phyloP scores from a whole-genome alignment of 2,797 vertebrate species.

The Naso thynnoides region DNA sequence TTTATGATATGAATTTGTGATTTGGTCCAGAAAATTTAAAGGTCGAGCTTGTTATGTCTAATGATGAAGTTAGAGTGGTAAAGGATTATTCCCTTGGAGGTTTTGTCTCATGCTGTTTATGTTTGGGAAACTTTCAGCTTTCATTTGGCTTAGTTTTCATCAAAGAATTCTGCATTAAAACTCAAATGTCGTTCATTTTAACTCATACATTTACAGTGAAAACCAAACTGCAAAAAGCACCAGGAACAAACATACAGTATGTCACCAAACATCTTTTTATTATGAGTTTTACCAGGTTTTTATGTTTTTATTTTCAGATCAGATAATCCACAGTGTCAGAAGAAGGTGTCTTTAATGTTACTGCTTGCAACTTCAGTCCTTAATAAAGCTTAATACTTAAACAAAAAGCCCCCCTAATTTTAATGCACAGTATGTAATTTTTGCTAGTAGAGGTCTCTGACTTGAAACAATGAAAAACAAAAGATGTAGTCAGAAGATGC shows the following conservation, averaged over 20 bases:
- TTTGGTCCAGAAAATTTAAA: conserved; percentile 1
- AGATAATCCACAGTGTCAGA: neutral
- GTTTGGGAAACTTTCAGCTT: no score
- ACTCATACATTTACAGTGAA: neutral
- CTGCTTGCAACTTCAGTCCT: neutral
- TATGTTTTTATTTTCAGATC: neutral
- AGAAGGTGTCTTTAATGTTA: neutral
- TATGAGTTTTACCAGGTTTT: neutral
- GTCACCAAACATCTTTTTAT: neutral
- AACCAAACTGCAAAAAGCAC: neutral
- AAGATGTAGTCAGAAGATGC: no score
- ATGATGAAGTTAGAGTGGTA: neutral
- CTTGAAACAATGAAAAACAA: no score
- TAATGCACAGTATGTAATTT: neutral
- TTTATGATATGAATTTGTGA: conserved; percentile 3
- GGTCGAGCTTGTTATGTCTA: neutral
- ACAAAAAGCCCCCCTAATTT: conserved; percentile 16
- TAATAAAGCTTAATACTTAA: neutral
- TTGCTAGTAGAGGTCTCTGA: no score
- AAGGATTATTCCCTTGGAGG: neutral
- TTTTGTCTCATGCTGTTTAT: neutral
- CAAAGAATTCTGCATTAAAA: neutral
- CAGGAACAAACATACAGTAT: neutral
- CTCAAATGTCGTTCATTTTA: neutral
- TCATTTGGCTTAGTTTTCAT: neutral